These are phyloP conservation scores for Drosophila santomea DNA, from an alignment of 1,140 invertebrate species.

Conservation along the genomic window DNA sequence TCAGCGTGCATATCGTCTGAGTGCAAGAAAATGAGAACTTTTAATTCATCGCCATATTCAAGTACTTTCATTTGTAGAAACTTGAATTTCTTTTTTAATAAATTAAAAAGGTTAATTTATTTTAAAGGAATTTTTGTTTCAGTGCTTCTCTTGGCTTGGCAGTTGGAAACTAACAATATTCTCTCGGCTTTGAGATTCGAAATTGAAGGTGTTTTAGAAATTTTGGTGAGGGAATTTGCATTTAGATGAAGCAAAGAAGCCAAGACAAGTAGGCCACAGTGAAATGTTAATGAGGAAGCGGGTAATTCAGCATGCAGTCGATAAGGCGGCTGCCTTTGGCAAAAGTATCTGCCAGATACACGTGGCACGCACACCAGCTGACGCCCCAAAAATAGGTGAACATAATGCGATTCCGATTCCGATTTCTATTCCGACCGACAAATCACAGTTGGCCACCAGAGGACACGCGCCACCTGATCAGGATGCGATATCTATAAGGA, in stretches of 20 bases:
- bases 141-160: not conserved
- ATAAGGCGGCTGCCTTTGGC: constrained; percentile 17
- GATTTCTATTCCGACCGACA: constrained; percentile 18
- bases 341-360: constrained; percentile 40
- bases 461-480: constrained; percentile 74
- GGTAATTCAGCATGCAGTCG: constrained; percentile 64
- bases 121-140: not conserved
- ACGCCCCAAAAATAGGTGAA: constrained; percentile 21
- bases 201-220: constrained; percentile 21
- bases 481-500: constrained; percentile 22
- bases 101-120: no score
- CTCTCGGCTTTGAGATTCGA: constrained; percentile 28
- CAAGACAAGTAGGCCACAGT: constrained; percentile 69
- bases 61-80: no score
- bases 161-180: constrained; percentile 8
- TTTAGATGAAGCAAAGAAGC: constrained; percentile 3
- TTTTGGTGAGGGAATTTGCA: constrained; percentile 52
- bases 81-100: no score
- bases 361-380: constrained; percentile 67
- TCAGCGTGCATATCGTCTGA: not conserved
- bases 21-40: not conserved
- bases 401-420: constrained; percentile 22
- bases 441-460: constrained; percentile 78
- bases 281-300: constrained; percentile 69
- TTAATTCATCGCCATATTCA: not conserved